Base-by-base conservation (phyloP, 2,797 vertebrate species). In the Xenopus petersii region DNA sequence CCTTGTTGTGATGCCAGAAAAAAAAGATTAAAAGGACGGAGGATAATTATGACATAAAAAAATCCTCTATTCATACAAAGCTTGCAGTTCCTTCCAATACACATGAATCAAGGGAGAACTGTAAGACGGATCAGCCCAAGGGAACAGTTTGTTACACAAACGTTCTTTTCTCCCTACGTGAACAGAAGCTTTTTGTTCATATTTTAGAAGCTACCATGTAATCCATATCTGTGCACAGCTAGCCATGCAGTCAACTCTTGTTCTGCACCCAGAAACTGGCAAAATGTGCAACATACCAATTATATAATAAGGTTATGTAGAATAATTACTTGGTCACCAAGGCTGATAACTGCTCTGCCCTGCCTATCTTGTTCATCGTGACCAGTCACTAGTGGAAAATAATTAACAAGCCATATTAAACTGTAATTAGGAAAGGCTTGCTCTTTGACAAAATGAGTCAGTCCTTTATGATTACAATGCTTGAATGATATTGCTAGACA, bases 21-120 rank as follows among this genome's bases (percentile, higher is more conserved):
- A 76, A 65, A 68, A 78, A 70, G 76, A 78, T 73, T 78, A 78
- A 73, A 73, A 79, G 71, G 74, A 42, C 47, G 60, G 54, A 64
- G 59, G 62, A 59, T 74, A 70, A 73, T 78, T 70, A 67, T 72
- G 64, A 68, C 61, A 74, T 55, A 33, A 62, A 62, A 71, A 73
- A 73, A 64, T 66, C 70, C 60, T 70, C 42, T 47, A 24, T 66
- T 70, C 68, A 70, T 65, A 56, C 54, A 70, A 30, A 70, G 64
- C 61, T 70, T 62, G 64, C 56, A 54, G 48, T 63, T 67, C 48
- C 66, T 70, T 78, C 54, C 71, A 78, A 73, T 73, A 60, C 54
- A 54, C 65, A 73, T 36, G 64, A 71, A 73, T 78, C 60, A 70
- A 78, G 70, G 24, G 26, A 63, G 67, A 68, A 67, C 56, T 62